Evolutionary conservation across 2,888 invertebrate genomes (phyloP).

Genomic region (Polydrusus pterygomalis): DNA sequence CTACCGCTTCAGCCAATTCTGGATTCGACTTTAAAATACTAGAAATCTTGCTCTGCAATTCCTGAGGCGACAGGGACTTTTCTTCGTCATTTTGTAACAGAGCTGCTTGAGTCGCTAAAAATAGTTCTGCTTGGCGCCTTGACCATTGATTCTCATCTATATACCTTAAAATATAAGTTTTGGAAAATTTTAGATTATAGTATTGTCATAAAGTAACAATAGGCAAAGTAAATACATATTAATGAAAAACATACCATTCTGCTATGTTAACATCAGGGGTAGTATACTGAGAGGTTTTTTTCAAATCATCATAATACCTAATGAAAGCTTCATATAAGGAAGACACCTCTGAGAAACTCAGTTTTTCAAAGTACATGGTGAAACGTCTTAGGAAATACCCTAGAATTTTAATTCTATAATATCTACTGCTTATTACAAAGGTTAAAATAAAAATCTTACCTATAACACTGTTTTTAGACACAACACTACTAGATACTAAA

Average conservation of each 20-base stretch:
- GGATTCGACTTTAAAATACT: conserved; percentile 85
- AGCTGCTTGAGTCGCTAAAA: conserved; percentile 90
- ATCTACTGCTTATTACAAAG: no score
- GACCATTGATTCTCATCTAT: conserved; percentile 85
- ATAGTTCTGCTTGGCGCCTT: conserved; percentile 90
- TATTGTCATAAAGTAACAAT: not conserved
- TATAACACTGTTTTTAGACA: conserved; percentile 80
- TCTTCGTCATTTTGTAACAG: conserved; percentile 87
- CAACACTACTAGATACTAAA: conserved; percentile 58
- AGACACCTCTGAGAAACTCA: conserved; percentile 89
- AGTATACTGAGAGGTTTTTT: conserved; percentile 53
- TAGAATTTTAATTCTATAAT: conserved; percentile 67
- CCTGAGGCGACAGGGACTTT: conserved; percentile 84
- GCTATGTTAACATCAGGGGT: conserved; percentile 55
- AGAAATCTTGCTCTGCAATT: conserved; percentile 83
- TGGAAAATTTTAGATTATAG: not conserved
- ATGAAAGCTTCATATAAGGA: conserved; percentile 83
- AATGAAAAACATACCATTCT: conserved; percentile 60
- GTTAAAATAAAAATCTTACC: conserved; percentile 71
- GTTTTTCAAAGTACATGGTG: conserved; percentile 86
- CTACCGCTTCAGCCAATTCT: conserved; percentile 87
- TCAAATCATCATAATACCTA: conserved; percentile 75
- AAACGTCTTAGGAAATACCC: conserved; percentile 90
- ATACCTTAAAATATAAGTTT: conserved; percentile 60
- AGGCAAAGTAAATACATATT: not conserved